Evolutionary conservation across 1,140 invertebrate genomes (phyloP).

Genomic region (Catajapyx aquilonaris): DNA sequence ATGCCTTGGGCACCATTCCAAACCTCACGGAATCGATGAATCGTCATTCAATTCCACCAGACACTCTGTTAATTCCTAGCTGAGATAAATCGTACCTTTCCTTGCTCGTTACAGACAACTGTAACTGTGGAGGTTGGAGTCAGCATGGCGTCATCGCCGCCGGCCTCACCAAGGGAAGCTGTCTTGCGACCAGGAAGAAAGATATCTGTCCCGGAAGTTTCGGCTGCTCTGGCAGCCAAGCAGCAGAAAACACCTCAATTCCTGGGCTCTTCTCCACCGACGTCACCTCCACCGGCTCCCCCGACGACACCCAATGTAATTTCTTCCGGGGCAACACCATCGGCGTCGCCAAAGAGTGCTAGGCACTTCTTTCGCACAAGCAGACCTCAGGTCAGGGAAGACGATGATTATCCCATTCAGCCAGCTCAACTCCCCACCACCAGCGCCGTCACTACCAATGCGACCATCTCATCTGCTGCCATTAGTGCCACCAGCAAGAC

Average conservation of each 20-base stretch:
- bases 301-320: conserved; percentile 9
- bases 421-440: too few relatives aligned
- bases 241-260: conserved; percentile 5
- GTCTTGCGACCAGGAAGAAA: not conserved
- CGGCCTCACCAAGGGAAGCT: not conserved
- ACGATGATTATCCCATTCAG: too few relatives aligned
- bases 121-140: too few relatives aligned
- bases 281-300: conserved; percentile 7
- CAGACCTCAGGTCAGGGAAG: not conserved
- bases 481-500: conserved; percentile 18
- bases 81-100: too few relatives aligned
- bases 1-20: too few relatives aligned
- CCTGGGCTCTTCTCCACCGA: conserved; percentile 8
- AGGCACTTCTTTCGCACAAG: not conserved
- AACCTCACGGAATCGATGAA: too few relatives aligned
- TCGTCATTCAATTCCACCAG: too few relatives aligned
- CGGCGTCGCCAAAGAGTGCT: not conserved
- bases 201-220: conserved; percentile 4
- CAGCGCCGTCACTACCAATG: too few relatives aligned
- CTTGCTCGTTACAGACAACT: too few relatives aligned
- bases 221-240: conserved; percentile 5
- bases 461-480: too few relatives aligned
- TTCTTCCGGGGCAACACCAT: not conserved
- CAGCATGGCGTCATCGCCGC: not conserved
- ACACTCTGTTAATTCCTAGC: too few relatives aligned